Evolutionary conservation across 1,140 invertebrate species (phyloP).

Genomic region (Drosophila bipectinata): DNA sequence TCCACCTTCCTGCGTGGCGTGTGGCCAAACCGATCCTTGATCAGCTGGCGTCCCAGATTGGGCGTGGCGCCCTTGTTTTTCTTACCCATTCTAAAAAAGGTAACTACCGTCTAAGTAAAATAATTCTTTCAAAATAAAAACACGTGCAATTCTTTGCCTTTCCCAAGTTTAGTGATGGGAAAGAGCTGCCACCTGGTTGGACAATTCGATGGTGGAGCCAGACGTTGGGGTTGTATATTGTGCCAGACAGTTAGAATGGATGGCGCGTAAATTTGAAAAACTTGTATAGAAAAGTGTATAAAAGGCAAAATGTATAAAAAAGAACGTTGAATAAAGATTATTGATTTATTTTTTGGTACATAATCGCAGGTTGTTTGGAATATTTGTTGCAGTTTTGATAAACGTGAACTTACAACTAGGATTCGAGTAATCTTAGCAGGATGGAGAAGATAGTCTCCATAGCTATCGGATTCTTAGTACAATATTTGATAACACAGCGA

Average conservation of each 20-base stretch:
- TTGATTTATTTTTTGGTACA: conserved; percentile 33
- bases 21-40: conserved; percentile 90
- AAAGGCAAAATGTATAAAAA: no score
- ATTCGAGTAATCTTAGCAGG: conserved; percentile 15
- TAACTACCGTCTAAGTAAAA: background rate
- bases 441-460: background rate
- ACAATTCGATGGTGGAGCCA: background rate
- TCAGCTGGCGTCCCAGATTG: conserved; percentile 88
- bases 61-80: conserved; percentile 63
- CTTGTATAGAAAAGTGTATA: background rate
- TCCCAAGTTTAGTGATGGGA: background rate
- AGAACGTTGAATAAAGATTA: no score
- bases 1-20: conserved; percentile 86
- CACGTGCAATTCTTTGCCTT: background rate
- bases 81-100: conserved; percentile 53
- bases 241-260: background rate
- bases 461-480: background rate
- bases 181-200: background rate
- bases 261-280: background rate
- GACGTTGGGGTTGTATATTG: background rate
- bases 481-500: conserved; percentile 7
- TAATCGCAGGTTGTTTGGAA: conserved; percentile 45
- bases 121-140: conserved; percentile 1
- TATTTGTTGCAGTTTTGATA: conserved; percentile 11
- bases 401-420: conserved; percentile 15